Evolutionary conservation across 2,113 vertebrate species (phyloP).

Genomic region (Menidia beryllina): DNA sequence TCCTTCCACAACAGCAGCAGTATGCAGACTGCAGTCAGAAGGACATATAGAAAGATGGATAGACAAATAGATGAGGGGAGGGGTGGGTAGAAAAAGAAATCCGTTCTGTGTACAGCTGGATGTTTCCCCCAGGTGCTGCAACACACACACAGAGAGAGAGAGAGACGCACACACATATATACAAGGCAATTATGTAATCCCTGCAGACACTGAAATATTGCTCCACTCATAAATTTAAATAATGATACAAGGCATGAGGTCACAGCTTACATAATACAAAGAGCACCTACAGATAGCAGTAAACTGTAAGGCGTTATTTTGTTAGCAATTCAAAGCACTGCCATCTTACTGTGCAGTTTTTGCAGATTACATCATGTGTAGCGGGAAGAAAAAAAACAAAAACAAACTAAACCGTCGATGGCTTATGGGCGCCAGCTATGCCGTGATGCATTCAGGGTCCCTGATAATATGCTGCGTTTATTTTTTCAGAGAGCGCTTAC

Average conservation of each 20-base stretch:
- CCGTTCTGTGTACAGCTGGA: conserved; percentile 64
- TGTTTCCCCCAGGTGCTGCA: conserved; percentile 71
- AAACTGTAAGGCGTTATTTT: not conserved
- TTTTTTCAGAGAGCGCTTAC: too few species aligned
- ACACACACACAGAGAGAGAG: conserved; percentile 52
- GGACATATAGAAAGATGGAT: conserved; percentile 63
- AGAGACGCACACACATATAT: too few species aligned
- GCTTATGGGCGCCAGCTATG: not conserved
- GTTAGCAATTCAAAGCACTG: not conserved
- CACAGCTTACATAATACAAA: conserved; percentile 49
- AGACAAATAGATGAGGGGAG: conserved; percentile 32
- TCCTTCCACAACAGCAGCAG: conserved; percentile 55
- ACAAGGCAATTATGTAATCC: conserved; percentile 47
- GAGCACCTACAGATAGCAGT: conserved; percentile 32
- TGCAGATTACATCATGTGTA: not conserved
- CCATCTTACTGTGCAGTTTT: not conserved
- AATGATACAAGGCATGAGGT: conserved; percentile 27
- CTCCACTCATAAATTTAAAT: conserved; percentile 48
- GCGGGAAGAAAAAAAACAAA: not conserved
- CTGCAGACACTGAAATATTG: conserved; percentile 38
- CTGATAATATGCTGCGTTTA: too few species aligned
- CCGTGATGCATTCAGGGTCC: not conserved
- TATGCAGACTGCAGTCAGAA: conserved; percentile 75
- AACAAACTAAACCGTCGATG: not conserved
- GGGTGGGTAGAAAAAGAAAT: conserved; percentile 30